A percentile compares a stretch with the other conserved stretches of the same genome.
Evolutionary conservation across 2,888 invertebrate genomes (phyloP).

Genomic region (Chesias legatella): DNA sequence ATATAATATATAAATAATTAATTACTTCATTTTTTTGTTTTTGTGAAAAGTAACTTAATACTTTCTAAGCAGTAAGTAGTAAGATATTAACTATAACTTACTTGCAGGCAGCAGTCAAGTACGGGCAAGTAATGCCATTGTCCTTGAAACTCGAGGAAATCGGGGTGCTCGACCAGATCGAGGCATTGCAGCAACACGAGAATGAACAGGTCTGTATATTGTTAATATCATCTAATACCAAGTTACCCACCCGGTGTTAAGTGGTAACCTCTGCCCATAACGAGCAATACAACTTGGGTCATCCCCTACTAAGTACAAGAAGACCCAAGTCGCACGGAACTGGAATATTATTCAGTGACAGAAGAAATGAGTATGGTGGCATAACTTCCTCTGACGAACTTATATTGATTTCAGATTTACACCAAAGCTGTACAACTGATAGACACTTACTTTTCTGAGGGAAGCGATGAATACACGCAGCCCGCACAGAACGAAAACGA

Average conservation of each 20-base stretch:
- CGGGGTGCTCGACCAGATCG: constrained; percentile 94
- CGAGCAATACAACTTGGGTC: too few species aligned
- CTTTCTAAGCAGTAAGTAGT: neutral
- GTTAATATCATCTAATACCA: too few species aligned
- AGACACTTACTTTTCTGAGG: constrained; percentile 87
- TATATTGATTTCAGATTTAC: constrained; percentile 75
- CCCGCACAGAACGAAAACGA: constrained; percentile 50
- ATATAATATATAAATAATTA: too few species aligned
- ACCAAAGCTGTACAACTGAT: constrained; percentile 88
- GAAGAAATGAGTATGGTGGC: neutral
- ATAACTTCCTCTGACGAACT: too few species aligned
- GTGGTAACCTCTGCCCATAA: too few species aligned
- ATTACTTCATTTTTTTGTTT: neutral
- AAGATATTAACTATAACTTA: neutral
- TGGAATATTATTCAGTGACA: too few species aligned
- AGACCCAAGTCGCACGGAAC: too few species aligned
- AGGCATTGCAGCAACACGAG: constrained; percentile 92
- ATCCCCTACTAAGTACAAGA: too few species aligned
- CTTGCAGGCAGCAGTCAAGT: constrained; percentile 86
- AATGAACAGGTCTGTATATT: constrained; percentile 89
- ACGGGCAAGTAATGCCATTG: constrained; percentile 87
- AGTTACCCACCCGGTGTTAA: too few species aligned
- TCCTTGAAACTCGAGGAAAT: constrained; percentile 93
- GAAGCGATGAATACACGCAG: constrained; percentile 56
- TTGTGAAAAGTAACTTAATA: neutral